Percentiles rank a stretch among this genome's conserved stretches.
phyloP scores from a whole-genome alignment of 2,113 vertebrate genomes.

The Sigmodon hispidus region DNA sequence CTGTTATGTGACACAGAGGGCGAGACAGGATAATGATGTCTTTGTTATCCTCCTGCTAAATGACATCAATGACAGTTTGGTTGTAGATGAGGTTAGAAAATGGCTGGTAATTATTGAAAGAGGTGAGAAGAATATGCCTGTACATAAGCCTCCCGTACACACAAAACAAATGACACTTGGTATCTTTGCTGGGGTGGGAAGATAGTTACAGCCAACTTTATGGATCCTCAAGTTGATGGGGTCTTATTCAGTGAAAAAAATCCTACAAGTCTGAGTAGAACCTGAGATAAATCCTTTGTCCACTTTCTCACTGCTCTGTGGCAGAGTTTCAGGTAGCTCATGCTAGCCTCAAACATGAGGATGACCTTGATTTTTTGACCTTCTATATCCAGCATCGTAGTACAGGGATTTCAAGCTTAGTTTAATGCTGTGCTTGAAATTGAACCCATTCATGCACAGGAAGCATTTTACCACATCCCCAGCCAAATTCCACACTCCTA shows the following conservation, averaged over 20 bases:
- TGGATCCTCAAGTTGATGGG: not conserved
- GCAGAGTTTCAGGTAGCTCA: not conserved
- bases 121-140: slow-evolving; percentile 4
- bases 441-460: not conserved
- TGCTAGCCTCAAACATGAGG: not conserved
- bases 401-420: not conserved
- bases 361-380: not conserved
- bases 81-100: slow-evolving; percentile 56
- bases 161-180: not conserved
- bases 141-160: not conserved
- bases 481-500: not conserved
- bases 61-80: not conserved
- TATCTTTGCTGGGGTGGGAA: not conserved
- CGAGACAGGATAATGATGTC: not conserved
- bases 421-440: not conserved
- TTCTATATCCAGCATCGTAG: too few species aligned
- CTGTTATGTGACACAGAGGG: not conserved
- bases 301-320: too few species aligned
- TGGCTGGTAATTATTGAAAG: slow-evolving; percentile 53
- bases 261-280: too few species aligned
- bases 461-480: not conserved
- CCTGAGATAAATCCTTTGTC: not conserved
- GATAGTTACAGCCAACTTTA: not conserved
- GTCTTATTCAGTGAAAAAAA: not conserved
- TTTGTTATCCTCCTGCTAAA: slow-evolving; percentile 53